Evolutionary conservation across 2,113 vertebrate genomes (phyloP).

Genomic region (Piprites chloris): DNA sequence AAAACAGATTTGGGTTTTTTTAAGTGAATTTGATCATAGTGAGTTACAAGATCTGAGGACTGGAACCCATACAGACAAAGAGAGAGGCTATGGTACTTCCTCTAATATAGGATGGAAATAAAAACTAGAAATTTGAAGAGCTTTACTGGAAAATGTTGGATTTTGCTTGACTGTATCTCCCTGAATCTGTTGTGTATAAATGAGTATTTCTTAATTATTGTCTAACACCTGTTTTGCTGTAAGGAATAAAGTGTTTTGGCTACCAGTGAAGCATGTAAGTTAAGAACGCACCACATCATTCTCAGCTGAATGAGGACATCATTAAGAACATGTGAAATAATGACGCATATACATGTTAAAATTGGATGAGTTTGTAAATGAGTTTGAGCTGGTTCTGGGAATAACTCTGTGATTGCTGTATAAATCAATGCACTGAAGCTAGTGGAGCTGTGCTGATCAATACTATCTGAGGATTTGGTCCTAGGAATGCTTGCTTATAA

Average conservation of each 20-base stretch:
- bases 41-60: neutral
- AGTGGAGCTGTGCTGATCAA: conserved; percentile 1
- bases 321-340: conserved; percentile 51
- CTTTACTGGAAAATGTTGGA: conserved; percentile 26
- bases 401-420: neutral
- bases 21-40: neutral
- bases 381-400: conserved; percentile 17
- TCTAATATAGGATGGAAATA: neutral
- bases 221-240: conserved; percentile 73
- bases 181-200: conserved; percentile 23
- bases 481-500: neutral
- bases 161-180: conserved; percentile 43
- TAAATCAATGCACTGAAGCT: conserved; percentile 15
- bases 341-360: conserved; percentile 11
- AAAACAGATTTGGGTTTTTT: neutral
- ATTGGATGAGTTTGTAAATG: conserved; percentile 38
- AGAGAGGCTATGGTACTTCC: neutral
- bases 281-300: conserved; percentile 53
- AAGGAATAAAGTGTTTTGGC: conserved; percentile 70
- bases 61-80: neutral
- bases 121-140: neutral
- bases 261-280: conserved; percentile 65
- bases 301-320: conserved; percentile 57
- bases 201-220: conserved; percentile 54
- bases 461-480: conserved; percentile 15